Base-by-base conservation (phyloP, 2,888 invertebrate species). In the Peribatodes rhomboidaria region DNA sequence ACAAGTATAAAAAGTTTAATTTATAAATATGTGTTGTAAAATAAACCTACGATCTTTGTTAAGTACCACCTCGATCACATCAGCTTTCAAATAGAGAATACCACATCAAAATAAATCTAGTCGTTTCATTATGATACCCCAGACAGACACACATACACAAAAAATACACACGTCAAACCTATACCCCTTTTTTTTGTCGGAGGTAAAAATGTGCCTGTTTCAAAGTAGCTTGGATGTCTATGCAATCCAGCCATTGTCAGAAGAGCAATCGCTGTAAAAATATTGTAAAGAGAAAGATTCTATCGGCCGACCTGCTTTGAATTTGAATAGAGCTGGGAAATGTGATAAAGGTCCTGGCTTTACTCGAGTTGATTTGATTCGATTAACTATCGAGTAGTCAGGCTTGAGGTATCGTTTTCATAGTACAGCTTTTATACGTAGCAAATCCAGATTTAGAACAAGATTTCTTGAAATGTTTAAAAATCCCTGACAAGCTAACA, bases 191-290 rank as follows among this genome's bases (percentile, higher is more conserved):
- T n/a, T n/a, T n/a, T n/a, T n/a, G n/a, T n/a, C n/a, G n/a, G n/a
- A n/a, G n/a, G n/a, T n/a, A n/a, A n/a, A n/a, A n/a, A 27, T 27
- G 6, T 27, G 27, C 2, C 6, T 6, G 27, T 27, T 6, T 4
- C 1, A 11, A 42, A 42, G 27, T 27, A 46, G 2, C 14, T 50
- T 37, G 13, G 20, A 35, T 8, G 18, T 50, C 50, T 35, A 50
- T 35, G n/a, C 1, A 27, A 14, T 33, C 2, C 18, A 14, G 33
- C 50, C 55, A 1, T 16, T n/a, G 60, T 4, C n/a, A 73, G 66
- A 70, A 75, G 76, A 70, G 69, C 68, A 71, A 70, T 63, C 59
- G 56, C 61, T 64, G 46, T 52, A 56, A 67, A 69, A 70, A 70
- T 63, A 64, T 67, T 62, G 59, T 47, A 68, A 64, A 37, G 49